Conservation (phyloP, 2,888 invertebrate genomes). For the Rotaria sp. region DNA sequence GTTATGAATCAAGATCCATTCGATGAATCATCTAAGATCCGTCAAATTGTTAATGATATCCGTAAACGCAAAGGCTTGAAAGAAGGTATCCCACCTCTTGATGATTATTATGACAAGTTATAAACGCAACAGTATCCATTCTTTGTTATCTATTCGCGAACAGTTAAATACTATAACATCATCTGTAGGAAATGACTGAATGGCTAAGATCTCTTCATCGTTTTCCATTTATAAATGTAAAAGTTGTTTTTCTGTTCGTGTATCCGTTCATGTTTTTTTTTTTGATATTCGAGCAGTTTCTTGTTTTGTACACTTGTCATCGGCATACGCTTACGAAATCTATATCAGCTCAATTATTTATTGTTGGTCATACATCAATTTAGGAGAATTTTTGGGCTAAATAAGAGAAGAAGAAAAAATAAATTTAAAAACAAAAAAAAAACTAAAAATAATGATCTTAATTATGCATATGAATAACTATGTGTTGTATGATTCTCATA, state of each 20-base stretch:
- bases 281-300: not conserved
- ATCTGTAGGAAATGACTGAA: not conserved
- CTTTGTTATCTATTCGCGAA: not conserved
- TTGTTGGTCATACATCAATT: not conserved
- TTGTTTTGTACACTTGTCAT: not conserved
- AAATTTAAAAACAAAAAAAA: not conserved
- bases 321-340: not conserved
- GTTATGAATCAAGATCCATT: slow-evolving; percentile 42
- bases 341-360: not conserved
- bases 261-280: not conserved
- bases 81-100: slow-evolving; percentile 40
- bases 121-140: slow-evolving; percentile 31
- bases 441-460: no score
- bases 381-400: not conserved
- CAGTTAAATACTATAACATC: not conserved
- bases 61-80: slow-evolving; percentile 42
- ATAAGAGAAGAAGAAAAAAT: not conserved
- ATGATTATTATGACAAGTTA: slow-evolving; percentile 42
- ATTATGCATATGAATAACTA: no score
- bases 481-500: no score
- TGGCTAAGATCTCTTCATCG: not conserved
- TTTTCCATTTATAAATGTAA: not conserved
- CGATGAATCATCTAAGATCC: slow-evolving; percentile 39
- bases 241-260: not conserved
- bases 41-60: slow-evolving; percentile 40